Evolutionary conservation across 2,888 invertebrate species (phyloP).

Genomic region (Serrognathus titanus): DNA sequence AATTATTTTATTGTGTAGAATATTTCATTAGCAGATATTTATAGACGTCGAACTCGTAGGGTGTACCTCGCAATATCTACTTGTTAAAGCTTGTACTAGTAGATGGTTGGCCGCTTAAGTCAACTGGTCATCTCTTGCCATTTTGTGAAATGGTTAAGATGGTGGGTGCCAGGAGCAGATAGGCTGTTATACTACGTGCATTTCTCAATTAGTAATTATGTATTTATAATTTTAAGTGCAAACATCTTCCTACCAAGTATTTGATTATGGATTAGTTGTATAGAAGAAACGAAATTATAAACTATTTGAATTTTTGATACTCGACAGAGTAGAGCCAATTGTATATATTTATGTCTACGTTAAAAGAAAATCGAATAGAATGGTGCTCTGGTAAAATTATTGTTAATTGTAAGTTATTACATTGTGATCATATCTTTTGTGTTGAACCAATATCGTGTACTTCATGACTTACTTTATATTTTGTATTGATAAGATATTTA

Average conservation of each 20-base stretch:
- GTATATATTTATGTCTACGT: constrained; percentile 17
- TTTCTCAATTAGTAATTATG: constrained; percentile 28
- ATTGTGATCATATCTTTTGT: constrained; percentile 45
- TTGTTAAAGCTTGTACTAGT: constrained; percentile 34
- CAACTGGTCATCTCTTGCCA: constrained; percentile 43
- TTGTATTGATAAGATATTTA: constrained; percentile 30
- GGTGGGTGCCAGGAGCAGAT: constrained; percentile 32
- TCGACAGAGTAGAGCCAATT: constrained; percentile 25
- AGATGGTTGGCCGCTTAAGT: constrained; percentile 38
- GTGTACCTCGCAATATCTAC: constrained; percentile 45
- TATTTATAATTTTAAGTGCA: constrained; percentile 38
- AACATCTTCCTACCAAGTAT: constrained; percentile 52
- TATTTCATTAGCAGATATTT: constrained; percentile 23
- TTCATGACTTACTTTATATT: constrained; percentile 18
- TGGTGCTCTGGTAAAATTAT: constrained; percentile 46
- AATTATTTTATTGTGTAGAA: constrained; percentile 7
- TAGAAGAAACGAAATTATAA: constrained; percentile 35
- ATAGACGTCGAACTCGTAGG: constrained; percentile 31
- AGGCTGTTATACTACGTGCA: constrained; percentile 46
- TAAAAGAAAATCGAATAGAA: constrained; percentile 40
- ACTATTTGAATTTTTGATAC: constrained; percentile 25
- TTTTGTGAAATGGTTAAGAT: constrained; percentile 45
- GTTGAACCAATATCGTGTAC: constrained; percentile 36
- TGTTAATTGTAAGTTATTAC: constrained; percentile 40
- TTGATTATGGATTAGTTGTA: constrained; percentile 39